Base-by-base conservation (phyloP, 2,797 vertebrate genomes). In the Paratrypauchen microcephalus region DNA sequence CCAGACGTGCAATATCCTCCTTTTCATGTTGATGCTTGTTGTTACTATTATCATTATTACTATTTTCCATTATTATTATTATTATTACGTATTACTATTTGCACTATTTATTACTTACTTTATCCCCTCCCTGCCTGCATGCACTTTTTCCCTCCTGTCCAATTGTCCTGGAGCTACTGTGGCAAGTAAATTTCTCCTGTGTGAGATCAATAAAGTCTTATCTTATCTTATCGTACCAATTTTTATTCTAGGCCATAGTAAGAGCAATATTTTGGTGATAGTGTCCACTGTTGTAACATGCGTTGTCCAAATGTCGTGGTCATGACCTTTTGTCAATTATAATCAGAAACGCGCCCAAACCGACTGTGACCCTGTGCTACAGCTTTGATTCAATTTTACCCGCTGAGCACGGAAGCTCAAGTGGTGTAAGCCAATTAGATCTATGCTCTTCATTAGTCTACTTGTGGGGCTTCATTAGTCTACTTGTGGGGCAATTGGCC, bases 311-410 rank as follows among this genome's bases (percentile, higher is more conserved):
- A 39, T 76, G 84, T 84, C 85, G 85, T 39, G 23, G 69, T 72
- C 77, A 65, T 82, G 78, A 85, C 73, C 54, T 57, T 3, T 76
- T 70, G 78, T 75, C 79, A 85, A 88, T 86, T 88, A 86, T 24
- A 69, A 74, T 36, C 57, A 68, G 68, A 66, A 62, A 66, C 55
- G 28, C 71, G 47, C 48, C 45, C 57, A 36, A 62, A 67, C 75
- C 72, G 59, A 24, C 64, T 64, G 71, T 80, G 86, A 78, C 67
- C 41, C 65, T 45, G 70, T 72, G 69, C 76, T 87, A 72, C 87
- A 91, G 89, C 86, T 89, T 91, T 91, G 89, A 90, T 91, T 92
- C 68, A 85, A 87, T 89, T 91, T 90, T 85, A 73, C 78, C 82
- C 21, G 54, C 87, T 71, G 86, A 86, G 85, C 83, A 87, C 57